A percentile compares a stretch with the other conserved stretches of the same genome.
Evolutionary conservation across 2,113 vertebrate species (phyloP).

Genomic region (Recurvirostra avosetta): DNA sequence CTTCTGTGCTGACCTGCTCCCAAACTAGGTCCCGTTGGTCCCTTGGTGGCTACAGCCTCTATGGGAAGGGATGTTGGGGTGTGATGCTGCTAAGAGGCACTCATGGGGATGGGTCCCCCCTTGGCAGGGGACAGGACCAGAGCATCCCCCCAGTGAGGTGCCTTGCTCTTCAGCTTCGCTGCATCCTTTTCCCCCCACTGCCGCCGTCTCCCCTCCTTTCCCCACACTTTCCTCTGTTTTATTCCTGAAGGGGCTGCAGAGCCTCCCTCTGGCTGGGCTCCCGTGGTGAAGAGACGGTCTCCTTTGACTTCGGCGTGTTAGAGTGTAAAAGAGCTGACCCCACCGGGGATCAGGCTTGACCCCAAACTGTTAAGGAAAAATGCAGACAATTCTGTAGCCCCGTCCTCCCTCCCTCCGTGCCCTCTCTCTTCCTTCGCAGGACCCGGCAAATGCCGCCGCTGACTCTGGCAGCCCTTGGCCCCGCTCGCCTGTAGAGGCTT

Average conservation of each 20-base stretch:
- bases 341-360: slow-evolving; percentile 59
- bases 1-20: neutral
- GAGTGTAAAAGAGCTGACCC: slow-evolving; percentile 63
- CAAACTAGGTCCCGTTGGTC: fast-evolving
- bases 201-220: neutral
- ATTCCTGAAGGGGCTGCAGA: neutral
- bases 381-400: neutral
- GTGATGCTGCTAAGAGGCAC: neutral
- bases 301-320: slow-evolving; percentile 69
- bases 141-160: fast-evolving
- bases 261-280: neutral
- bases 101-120: fast-evolving
- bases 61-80: neutral
- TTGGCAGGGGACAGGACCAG: too few relatives aligned
- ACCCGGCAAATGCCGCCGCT: neutral
- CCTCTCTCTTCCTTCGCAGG: neutral
- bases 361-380: slow-evolving; percentile 67
- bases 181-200: fast-evolving
- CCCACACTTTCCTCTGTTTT: neutral
- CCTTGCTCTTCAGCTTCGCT: fast-evolving
- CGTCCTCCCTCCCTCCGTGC: neutral
- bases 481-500: neutral
- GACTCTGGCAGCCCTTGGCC: neutral
- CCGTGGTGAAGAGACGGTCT: neutral
- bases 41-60: neutral